Percentiles rank a stretch among this genome's conserved stretches.
phyloP scores from a whole-genome alignment of 23 tunicate genomes.

The Botrylloides violaceus region DNA sequence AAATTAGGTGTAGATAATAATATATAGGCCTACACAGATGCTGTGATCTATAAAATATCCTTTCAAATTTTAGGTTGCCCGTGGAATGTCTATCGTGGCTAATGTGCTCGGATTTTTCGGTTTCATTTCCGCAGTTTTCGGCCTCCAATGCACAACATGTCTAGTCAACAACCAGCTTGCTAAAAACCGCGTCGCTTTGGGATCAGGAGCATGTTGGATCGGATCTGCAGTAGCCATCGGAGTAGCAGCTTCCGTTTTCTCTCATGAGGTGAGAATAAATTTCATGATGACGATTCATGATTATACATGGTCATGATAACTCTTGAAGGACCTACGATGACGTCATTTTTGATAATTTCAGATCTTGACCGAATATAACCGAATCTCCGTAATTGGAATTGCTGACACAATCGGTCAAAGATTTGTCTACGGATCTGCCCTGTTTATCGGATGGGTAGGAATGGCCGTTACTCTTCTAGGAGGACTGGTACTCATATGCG shows the following conservation, averaged over 20 bases:
- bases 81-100: constrained; percentile 54
- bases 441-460: constrained; percentile 95
- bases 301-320: too few species aligned
- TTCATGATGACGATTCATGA: too few species aligned
- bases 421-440: constrained; percentile 73
- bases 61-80: constrained; percentile 67
- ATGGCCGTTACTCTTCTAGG: constrained; percentile 73
- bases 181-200: constrained; percentile 51
- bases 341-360: neutral
- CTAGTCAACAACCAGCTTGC: constrained; percentile 35
- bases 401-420: constrained; percentile 23
- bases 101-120: constrained; percentile 51
- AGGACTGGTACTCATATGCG: constrained; percentile 84
- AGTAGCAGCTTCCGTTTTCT: constrained; percentile 78
- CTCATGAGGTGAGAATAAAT: constrained; percentile 27
- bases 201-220: constrained; percentile 46
- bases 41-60: too few species aligned
- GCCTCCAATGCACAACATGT: constrained; percentile 93
- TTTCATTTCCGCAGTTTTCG: constrained; percentile 63
- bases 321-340: too few species aligned
- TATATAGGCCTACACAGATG: too few species aligned
- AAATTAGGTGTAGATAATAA: too few species aligned
- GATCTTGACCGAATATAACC: constrained; percentile 19
- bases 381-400: constrained; percentile 2
- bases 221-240: constrained; percentile 48